Conservation (phyloP, 2,113 vertebrate species). For the Ophthalmolycus amberensis region DNA sequence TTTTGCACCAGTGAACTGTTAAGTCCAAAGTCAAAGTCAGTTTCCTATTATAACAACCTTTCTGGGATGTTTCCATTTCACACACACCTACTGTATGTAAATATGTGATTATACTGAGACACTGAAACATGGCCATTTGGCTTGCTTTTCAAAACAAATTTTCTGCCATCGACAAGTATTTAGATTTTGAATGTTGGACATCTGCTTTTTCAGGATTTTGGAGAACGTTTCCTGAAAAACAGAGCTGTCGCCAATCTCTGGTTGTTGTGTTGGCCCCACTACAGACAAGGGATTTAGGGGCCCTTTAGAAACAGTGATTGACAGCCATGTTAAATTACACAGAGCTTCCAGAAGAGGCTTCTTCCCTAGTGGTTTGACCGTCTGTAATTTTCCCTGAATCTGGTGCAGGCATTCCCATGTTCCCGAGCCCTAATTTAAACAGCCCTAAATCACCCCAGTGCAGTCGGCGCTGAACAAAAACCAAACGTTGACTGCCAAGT, state of each 20-base stretch:
- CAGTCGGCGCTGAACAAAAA: conserved; percentile 70
- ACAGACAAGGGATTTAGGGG: conserved; percentile 66
- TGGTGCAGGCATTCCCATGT: conserved; percentile 68
- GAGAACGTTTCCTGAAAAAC: conserved; percentile 52
- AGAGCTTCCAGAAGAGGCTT: conserved; percentile 69
- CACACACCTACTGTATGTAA: neutral
- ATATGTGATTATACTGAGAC: neutral
- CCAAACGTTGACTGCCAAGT: conserved; percentile 80
- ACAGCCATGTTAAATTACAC: conserved; percentile 81
- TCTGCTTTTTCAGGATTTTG: conserved; percentile 43
- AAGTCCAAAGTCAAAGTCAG: conserved; percentile 26
- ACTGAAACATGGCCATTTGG: conserved; percentile 14
- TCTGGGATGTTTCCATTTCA: neutral
- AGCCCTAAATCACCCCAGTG: conserved; percentile 73
- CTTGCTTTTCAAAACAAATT: conserved; percentile 14
- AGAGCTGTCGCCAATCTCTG: conserved; percentile 52
- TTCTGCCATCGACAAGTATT: conserved; percentile 36
- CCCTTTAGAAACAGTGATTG: conserved; percentile 77
- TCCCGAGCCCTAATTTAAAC: conserved; percentile 73
- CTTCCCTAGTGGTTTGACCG: conserved; percentile 60
- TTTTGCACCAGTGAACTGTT: conserved; percentile 28
- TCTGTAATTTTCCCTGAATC: conserved; percentile 75
- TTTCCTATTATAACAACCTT: neutral
- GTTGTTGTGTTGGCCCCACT: conserved; percentile 59
- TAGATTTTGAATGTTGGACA: conserved; percentile 39